A percentile compares a stretch with the other conserved stretches of the same genome.
phyloP scores from a whole-genome alignment of 2,113 vertebrate species.

The Calyptomena viridis region DNA sequence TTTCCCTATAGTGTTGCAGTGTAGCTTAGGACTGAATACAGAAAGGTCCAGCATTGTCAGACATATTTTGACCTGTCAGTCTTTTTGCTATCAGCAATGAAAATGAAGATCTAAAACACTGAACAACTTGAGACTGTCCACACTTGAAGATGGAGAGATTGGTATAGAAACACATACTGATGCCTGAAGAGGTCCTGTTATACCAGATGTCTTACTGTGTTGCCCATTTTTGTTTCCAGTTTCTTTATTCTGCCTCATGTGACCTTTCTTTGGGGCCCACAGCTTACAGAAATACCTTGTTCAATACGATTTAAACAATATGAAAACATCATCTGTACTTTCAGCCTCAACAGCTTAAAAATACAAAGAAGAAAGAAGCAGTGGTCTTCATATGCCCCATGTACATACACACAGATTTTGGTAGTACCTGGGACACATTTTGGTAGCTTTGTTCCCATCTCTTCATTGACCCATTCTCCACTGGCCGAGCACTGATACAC shows the following conservation, averaged over 20 bases:
- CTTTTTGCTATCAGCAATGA: not conserved
- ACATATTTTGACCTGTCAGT: not conserved
- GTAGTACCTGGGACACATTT: conserved; percentile 75
- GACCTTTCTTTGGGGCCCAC: not conserved
- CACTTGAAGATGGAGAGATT: not conserved
- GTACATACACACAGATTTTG: not conserved
- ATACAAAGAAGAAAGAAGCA: not conserved
- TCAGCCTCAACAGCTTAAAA: not conserved
- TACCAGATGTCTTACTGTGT: not conserved
- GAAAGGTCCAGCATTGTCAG: not conserved
- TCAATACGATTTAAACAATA: not conserved
- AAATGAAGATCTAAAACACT: not conserved
- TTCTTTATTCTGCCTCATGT: not conserved
- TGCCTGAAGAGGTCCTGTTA: not conserved
- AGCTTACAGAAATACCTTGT: not conserved
- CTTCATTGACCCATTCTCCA: conserved; percentile 70
- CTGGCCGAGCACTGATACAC: conserved; percentile 65
- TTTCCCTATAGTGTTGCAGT: not conserved
- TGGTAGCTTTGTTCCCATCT: conserved; percentile 62
- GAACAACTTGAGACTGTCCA: not conserved
- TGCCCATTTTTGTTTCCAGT: not conserved
- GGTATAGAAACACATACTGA: not conserved
- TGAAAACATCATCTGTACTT: not conserved
- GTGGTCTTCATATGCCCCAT: not conserved
- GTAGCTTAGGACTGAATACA: not conserved